Evolutionary conservation across 2,888 invertebrate species (phyloP).

Genomic region (Nebria salina): DNA sequence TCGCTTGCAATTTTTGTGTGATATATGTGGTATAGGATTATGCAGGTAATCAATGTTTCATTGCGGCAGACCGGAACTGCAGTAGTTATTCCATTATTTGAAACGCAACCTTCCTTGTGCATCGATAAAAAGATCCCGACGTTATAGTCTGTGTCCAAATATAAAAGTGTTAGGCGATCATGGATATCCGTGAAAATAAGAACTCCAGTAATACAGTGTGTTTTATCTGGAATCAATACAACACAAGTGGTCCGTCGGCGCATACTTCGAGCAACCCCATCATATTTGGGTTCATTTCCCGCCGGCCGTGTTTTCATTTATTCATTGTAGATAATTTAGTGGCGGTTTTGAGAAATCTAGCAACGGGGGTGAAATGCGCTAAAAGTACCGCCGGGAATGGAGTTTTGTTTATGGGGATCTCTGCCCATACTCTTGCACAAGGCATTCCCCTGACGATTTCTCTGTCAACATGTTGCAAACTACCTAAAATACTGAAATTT

Average conservation of each 20-base stretch:
- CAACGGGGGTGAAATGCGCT: conserved; percentile 46
- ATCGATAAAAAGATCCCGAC: conserved; percentile 9
- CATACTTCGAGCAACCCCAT: conserved; percentile 9
- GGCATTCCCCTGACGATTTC: conserved; percentile 27
- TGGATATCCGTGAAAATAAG: not conserved
- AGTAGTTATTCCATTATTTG: conserved; percentile 4
- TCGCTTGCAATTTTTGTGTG: conserved; percentile 3
- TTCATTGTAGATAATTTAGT: conserved; percentile 58
- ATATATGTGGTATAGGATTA: not conserved
- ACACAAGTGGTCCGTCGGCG: conserved; percentile 17
- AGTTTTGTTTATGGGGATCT: conserved; percentile 44
- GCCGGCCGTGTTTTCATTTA: conserved; percentile 55
- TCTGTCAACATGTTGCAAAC: conserved; percentile 39
- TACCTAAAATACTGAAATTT: conserved; percentile 22
- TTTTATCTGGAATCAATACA: conserved; percentile 28
- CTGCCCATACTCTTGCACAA: conserved; percentile 11
- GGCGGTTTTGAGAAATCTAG: conserved; percentile 55
- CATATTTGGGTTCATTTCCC: conserved; percentile 48
- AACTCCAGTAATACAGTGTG: not conserved
- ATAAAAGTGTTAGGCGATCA: not conserved
- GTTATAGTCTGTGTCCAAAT: not conserved
- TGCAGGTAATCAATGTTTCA: conserved; percentile 1
- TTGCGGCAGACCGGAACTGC: conserved; percentile 9
- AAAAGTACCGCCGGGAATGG: conserved; percentile 47
- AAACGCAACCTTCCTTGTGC: not conserved